Evolutionary conservation across 2,797 vertebrate species (phyloP).

Genomic region (Darevskia nairensis): DNA sequence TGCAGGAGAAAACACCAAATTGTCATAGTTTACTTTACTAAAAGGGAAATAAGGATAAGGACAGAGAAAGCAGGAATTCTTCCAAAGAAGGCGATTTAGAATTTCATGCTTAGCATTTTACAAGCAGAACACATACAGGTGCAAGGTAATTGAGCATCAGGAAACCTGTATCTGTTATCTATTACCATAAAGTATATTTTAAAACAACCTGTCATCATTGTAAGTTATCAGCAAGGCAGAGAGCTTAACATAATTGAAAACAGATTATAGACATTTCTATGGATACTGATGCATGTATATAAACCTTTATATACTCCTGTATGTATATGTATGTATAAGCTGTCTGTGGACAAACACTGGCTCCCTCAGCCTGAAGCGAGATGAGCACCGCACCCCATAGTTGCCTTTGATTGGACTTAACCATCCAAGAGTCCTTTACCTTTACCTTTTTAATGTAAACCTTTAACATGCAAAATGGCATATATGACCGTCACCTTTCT

Average conservation of each 20-base stretch:
- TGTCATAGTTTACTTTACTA: not conserved
- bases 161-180: not conserved
- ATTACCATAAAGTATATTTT: slow-evolving; percentile 32
- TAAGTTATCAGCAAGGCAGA: slow-evolving; percentile 58
- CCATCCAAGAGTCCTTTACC: too few species aligned
- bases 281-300: slow-evolving; percentile 50
- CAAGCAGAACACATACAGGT: not conserved
- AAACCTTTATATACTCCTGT: too few species aligned
- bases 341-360: too few species aligned
- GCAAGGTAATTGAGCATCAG: not conserved
- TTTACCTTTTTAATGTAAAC: not conserved
- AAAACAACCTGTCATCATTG: slow-evolving; percentile 54
- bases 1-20: not conserved
- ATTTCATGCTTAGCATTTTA: not conserved
- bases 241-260: not conserved
- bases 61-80: not conserved
- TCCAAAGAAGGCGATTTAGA: not conserved
- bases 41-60: not conserved
- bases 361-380: too few species aligned
- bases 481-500: not conserved
- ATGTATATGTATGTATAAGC: too few species aligned
- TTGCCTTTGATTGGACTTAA: too few species aligned
- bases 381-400: too few species aligned
- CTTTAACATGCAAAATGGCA: slow-evolving; percentile 1
- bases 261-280: slow-evolving; percentile 58